Percentiles rank a stretch among this genome's conserved stretches.
Evolutionary conservation across 2,888 invertebrate genomes (phyloP).

Genomic region (Drosophila merina): DNA sequence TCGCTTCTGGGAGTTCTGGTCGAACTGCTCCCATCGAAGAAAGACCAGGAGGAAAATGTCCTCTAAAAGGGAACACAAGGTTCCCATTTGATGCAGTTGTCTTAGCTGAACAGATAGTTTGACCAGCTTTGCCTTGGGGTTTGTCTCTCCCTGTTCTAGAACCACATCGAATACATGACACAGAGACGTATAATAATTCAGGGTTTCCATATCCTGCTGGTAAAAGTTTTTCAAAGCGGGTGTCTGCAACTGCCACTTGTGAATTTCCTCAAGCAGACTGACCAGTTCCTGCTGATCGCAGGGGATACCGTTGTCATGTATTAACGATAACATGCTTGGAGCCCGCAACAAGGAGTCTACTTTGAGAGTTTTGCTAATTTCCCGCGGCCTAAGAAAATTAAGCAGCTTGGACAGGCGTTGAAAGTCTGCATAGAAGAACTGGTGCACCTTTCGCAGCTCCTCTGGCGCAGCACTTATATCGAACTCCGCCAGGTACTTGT

Average conservation of each 20-base stretch:
- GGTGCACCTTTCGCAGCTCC: constrained; percentile 74
- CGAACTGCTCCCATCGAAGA: constrained; percentile 82
- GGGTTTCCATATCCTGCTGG: constrained; percentile 75
- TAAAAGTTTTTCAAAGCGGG: constrained; percentile 58
- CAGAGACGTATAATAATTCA: constrained; percentile 78
- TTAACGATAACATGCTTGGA: constrained; percentile 62
- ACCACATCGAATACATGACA: constrained; percentile 76
- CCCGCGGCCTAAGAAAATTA: constrained; percentile 66
- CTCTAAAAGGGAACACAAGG: constrained; percentile 77
- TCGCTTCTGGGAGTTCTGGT: constrained; percentile 24
- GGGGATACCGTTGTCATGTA: constrained; percentile 67
- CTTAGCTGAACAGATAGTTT: constrained; percentile 74
- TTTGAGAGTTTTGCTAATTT: constrained; percentile 60
- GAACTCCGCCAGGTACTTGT: constrained; percentile 64
- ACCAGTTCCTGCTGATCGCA: constrained; percentile 73
- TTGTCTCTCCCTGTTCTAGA: constrained; percentile 54
- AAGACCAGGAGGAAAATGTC: constrained; percentile 81
- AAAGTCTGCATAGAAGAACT: constrained; percentile 80
- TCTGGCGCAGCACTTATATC: constrained; percentile 49
- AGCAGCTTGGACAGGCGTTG: constrained; percentile 69
- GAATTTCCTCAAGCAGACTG: constrained; percentile 68
- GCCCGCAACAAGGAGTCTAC: constrained; percentile 68
- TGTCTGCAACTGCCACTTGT: constrained; percentile 75
- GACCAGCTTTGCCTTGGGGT: constrained; percentile 62
- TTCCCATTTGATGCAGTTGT: constrained; percentile 73